Conservation (phyloP, 2,113 vertebrate species). For the Neopipo cinnamomea region DNA sequence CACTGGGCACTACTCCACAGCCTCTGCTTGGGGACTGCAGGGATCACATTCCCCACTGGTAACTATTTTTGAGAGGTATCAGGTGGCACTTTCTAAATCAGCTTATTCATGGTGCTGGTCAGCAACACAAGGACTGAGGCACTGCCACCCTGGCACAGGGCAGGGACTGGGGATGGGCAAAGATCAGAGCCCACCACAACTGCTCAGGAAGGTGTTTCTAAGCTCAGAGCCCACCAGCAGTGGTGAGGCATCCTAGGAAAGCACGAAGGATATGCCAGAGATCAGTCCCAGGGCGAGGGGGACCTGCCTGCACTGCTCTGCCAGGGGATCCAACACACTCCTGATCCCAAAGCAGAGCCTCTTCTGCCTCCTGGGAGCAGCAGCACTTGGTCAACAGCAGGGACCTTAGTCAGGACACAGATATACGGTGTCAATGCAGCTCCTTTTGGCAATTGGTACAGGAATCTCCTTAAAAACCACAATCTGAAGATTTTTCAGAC, state of each 20-base stretch:
- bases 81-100: background rate
- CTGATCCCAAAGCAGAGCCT: background rate
- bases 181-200: background rate
- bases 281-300: background rate
- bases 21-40: background rate
- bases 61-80: constrained; percentile 34
- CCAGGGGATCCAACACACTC: background rate
- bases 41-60: background rate
- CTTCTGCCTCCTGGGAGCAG: background rate
- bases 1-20: background rate
- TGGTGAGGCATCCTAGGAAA: background rate
- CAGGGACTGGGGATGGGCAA: background rate
- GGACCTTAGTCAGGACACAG: background rate
- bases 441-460: background rate
- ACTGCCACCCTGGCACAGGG: background rate
- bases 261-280: background rate
- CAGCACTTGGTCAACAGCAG: background rate
- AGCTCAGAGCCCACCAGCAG: background rate
- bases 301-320: too few species aligned
- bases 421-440: background rate
- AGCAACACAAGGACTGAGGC: background rate
- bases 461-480: background rate
- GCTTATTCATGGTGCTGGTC: accelerated
- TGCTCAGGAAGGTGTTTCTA: background rate
- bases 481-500: background rate